Evolutionary conservation across 2,888 invertebrate species (phyloP), one percentile per base, ranked within the genome.

Genomic region (Proisotoma minuta): DNA sequence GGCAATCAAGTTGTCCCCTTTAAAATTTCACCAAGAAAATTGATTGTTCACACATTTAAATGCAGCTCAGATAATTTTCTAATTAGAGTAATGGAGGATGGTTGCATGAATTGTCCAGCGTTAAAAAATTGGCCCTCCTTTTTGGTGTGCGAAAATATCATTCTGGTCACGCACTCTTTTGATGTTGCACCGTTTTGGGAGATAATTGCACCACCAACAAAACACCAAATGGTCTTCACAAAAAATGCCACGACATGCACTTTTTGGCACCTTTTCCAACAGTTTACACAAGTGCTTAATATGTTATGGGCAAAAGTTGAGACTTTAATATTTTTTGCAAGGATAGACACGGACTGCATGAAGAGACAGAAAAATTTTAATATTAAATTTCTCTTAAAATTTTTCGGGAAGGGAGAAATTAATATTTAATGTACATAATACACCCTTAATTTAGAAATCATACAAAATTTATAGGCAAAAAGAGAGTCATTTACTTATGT

Each of bases 141-240:
- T 58, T 58, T 24, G 22, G 12, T 58, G 58, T 58, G 58, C 58
- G 48, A 58, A 58, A 57, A 57, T 49, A 43, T 51, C 27, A 24
- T 26, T n/a, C n/a, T 18, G 28, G 50, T 48, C 58, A 58, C 58
- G 58, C 58, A 58, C n/a, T n/a, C n/a, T n/a, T n/a, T n/a, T n/a
- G n/a, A n/a, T n/a, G n/a, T n/a, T n/a, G n/a, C n/a, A n/a, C n/a
- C n/a, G n/a, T n/a, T n/a, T n/a, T n/a, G n/a, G n/a, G 20, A 5
- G 18, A 43, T 15, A n/a, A 43, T 43, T 43, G 43, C 18, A n/a
- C 20, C 18, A 43, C 43, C 5, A n/a, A 20, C 43, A 43, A 43
- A 20, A 43, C 15, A 43, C 43, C 43, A 43, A 43, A 18, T n/a
- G n/a, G n/a, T n/a, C n/a, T 43, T 43, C 43, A n/a, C 20, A n/a